phyloP scores from a whole-genome alignment of 2,113 vertebrate species.

The Chroicocephalus ridibundus region DNA sequence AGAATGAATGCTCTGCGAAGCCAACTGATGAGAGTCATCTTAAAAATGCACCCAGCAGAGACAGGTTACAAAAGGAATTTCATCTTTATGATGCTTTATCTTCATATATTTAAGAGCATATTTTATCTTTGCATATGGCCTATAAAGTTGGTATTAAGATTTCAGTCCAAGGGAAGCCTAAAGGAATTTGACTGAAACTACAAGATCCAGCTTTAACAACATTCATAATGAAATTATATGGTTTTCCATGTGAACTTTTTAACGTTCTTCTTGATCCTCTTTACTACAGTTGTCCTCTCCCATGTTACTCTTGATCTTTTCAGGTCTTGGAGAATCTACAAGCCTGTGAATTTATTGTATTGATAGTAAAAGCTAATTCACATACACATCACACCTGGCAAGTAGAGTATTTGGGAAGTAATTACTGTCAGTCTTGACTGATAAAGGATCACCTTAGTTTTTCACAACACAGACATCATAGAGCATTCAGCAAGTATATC shows the following conservation, averaged over 20 bases:
- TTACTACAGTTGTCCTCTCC: neutral
- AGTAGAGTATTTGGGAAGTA: neutral
- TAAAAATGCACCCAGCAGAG: constrained; percentile 77
- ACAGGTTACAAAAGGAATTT: constrained; percentile 72
- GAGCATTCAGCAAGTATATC: neutral
- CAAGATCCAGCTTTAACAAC: neutral
- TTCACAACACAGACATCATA: neutral
- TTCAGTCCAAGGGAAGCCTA: neutral
- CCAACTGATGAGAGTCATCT: constrained; percentile 73
- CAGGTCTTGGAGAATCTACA: neutral
- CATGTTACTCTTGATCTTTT: neutral
- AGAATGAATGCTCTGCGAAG: constrained; percentile 73
- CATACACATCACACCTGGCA: neutral
- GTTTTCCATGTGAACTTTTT: neutral
- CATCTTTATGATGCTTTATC: neutral
- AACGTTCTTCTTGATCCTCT: neutral
- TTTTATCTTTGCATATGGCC: neutral
- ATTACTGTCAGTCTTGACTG: neutral
- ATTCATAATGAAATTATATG: neutral
- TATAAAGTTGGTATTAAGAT: neutral
- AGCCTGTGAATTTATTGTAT: neutral
- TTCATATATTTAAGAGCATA: neutral
- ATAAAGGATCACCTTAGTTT: neutral
- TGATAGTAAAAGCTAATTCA: neutral
- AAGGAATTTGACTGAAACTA: neutral